These are phyloP conservation scores for Aurelia sp. DNA, from an alignment of 30 jellyfish, hydroid and myxozoan species.

Conservation along the genomic window DNA sequence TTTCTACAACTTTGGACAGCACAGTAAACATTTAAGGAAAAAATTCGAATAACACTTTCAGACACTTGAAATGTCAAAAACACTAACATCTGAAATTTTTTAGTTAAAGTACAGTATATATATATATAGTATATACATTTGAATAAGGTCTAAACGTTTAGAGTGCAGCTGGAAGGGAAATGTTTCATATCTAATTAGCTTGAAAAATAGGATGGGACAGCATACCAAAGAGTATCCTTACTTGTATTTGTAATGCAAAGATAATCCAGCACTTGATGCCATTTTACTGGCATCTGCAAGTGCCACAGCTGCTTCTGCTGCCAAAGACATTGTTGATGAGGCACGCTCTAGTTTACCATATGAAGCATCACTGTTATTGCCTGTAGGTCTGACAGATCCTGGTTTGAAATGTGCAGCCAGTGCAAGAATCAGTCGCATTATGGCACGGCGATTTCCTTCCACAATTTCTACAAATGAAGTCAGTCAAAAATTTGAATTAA, in stretches of 20 bases:
- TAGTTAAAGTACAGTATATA: too few species aligned
- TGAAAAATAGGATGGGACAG: too few species aligned
- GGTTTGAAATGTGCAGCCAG: conserved; percentile 99
- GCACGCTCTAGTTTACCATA: conserved; percentile 65
- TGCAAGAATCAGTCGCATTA: conserved; percentile 91
- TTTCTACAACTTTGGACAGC: too few species aligned
- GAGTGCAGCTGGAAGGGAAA: too few species aligned
- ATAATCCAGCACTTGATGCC: conserved; percentile 73
- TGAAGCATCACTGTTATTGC: conserved; percentile 11
- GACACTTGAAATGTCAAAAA: too few species aligned
- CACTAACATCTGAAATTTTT: too few species aligned
- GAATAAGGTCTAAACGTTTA: too few species aligned
- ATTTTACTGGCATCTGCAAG: conserved; percentile 85
- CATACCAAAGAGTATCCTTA: not conserved
- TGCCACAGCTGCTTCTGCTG: conserved; percentile 96
- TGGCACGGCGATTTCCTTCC: conserved; percentile 91
- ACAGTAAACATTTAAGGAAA: too few species aligned
- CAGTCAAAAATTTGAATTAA: too few species aligned
- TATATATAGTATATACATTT: too few species aligned
- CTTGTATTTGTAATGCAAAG: conserved; percentile 81
- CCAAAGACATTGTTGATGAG: conserved; percentile 84
- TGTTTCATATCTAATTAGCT: too few species aligned
- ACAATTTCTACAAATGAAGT: conserved; percentile 69
- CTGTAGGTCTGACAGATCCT: conserved; percentile 60
- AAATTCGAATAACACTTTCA: too few species aligned